These are phyloP conservation scores for Takifugu flavidus DNA, from an alignment of 2,113 vertebrate species.

Conservation along the genomic window DNA sequence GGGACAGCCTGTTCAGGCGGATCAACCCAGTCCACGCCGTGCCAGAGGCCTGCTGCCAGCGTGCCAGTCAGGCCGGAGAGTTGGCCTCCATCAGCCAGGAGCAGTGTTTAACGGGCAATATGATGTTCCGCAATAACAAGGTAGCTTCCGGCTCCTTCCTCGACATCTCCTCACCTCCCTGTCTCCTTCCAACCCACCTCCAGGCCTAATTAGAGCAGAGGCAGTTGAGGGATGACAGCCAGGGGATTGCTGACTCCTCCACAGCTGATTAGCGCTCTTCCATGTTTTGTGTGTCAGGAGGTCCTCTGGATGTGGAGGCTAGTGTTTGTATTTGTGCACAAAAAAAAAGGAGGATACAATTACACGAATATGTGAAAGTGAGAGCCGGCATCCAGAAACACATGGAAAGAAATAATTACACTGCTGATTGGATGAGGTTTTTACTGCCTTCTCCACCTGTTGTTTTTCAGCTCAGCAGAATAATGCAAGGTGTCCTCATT, in stretches of 20 bases:
- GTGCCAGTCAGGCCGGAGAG: slow-evolving; percentile 75
- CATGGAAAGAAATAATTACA: slow-evolving; percentile 46
- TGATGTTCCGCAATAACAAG: slow-evolving; percentile 87
- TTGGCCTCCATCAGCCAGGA: slow-evolving; percentile 72
- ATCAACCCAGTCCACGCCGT: slow-evolving; percentile 64
- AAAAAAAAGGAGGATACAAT: slow-evolving; percentile 11
- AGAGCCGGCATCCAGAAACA: slow-evolving; percentile 16
- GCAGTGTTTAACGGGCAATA: slow-evolving; percentile 80
- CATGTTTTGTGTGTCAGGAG: slow-evolving; percentile 45
- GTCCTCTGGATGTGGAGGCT: slow-evolving; percentile 24
- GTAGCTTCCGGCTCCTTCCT: slow-evolving; percentile 67
- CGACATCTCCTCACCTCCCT: slow-evolving; percentile 15
- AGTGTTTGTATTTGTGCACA: slow-evolving; percentile 5
- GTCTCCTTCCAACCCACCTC: slow-evolving; percentile 44
- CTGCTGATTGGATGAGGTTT: slow-evolving; percentile 34
- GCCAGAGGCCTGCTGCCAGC: slow-evolving; percentile 87
- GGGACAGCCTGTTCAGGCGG: slow-evolving; percentile 72
- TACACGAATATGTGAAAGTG: slow-evolving; percentile 21
- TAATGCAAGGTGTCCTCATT: slow-evolving; percentile 41
- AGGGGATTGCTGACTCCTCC: slow-evolving; percentile 48
- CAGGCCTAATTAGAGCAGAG: slow-evolving; percentile 59
- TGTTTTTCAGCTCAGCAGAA: slow-evolving; percentile 51
- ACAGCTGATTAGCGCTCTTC: slow-evolving; percentile 60
- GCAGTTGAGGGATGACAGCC: slow-evolving; percentile 44
- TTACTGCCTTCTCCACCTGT: slow-evolving; percentile 48